Percentiles rank a stretch among this genome's conserved stretches.
Evolutionary conservation across 2,888 invertebrate species (phyloP).

Genomic region (Drosophila pegasa): DNA sequence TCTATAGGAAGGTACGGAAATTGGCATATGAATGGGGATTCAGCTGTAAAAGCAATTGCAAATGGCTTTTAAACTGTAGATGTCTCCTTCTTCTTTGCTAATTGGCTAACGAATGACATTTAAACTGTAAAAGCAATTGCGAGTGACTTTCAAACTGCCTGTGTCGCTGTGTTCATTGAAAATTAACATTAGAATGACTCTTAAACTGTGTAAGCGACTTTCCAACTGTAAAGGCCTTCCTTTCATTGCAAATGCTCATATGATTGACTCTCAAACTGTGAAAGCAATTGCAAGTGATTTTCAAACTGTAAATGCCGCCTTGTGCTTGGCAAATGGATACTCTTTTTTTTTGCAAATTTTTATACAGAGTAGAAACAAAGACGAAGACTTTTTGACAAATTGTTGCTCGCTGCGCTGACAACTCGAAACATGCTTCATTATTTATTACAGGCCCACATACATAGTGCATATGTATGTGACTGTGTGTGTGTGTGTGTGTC

Average conservation of each 20-base stretch:
- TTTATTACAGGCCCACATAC: slow-evolving; percentile 59
- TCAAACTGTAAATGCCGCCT: no score
- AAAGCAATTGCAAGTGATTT: no score
- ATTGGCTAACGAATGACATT: neutral
- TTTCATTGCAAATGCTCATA: no score
- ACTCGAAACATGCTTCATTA: slow-evolving; percentile 62
- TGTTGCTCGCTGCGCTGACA: slow-evolving; percentile 72
- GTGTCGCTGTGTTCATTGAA: no score
- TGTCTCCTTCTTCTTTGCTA: neutral
- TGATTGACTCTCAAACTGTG: no score
- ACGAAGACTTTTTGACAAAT: slow-evolving; percentile 72
- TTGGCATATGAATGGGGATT: no score
- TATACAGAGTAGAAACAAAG: slow-evolving; percentile 4
- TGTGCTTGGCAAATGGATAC: no score
- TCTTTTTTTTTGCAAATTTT: slow-evolving; percentile 4
- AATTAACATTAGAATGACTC: no score
- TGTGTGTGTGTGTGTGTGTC: slow-evolving; percentile 16
- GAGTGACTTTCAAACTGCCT: neutral
- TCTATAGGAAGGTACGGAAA: neutral
- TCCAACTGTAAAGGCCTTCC: no score
- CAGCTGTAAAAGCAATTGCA: neutral
- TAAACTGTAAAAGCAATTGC: neutral
- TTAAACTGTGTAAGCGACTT: no score
- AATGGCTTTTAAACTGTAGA: no score
- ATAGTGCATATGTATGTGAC: slow-evolving; percentile 2